Percentiles rank a stretch among this genome's conserved stretches.
phyloP scores from a whole-genome alignment of 2,888 invertebrate genomes.

The Lepidochitona cinerea region DNA sequence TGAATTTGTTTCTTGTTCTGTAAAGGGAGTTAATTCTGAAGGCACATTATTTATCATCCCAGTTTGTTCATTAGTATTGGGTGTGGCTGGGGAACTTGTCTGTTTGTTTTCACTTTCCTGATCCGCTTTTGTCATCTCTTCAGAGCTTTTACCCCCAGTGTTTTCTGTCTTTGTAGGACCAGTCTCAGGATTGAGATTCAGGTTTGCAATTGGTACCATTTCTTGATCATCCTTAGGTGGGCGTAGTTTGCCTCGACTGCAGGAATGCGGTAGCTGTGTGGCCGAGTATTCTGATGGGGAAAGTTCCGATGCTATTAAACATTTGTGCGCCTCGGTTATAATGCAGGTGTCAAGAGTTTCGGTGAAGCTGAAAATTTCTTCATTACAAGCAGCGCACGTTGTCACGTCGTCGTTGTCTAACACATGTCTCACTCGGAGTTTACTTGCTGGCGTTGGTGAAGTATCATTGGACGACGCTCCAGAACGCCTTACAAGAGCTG shows the following conservation, averaged over 20 bases:
- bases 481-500: slow-evolving; percentile 58
- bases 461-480: background rate
- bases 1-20: background rate
- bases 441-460: background rate
- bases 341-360: slow-evolving; percentile 53
- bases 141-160: background rate
- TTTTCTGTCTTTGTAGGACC: background rate
- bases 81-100: too few relatives aligned
- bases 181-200: background rate
- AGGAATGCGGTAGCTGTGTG: slow-evolving; percentile 53
- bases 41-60: too few relatives aligned
- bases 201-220: background rate
- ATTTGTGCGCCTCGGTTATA: slow-evolving; percentile 47
- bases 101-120: too few relatives aligned
- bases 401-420: slow-evolving; percentile 37
- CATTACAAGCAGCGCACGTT: slow-evolving; percentile 52
- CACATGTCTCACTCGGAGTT: slow-evolving; percentile 10
- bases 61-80: background rate
- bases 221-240: background rate
- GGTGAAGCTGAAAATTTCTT: slow-evolving; percentile 52
- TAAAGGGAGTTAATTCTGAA: background rate
- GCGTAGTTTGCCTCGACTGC: background rate
- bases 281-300: background rate
- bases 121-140: background rate
- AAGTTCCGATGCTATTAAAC: slow-evolving; percentile 11